Evolutionary conservation across 1,140 invertebrate species (phyloP), one percentile per base, ranked within the genome.

Genomic region (Drosophila saltans): DNA sequence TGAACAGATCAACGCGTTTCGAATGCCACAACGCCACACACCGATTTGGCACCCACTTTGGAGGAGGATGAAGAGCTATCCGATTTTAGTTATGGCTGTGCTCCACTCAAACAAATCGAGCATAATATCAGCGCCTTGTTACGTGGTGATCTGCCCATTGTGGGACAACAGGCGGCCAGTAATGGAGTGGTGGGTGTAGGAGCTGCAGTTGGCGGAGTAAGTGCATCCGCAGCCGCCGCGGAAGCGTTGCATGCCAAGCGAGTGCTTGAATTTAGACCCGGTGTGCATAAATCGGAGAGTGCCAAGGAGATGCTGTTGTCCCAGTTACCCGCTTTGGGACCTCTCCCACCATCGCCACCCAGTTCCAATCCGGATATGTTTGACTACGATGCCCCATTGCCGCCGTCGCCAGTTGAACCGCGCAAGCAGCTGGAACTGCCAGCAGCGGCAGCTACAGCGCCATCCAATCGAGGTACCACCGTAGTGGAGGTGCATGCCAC

Each of bases 271-370:
- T 92, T 92, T 78, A 84, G 91, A 55, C 90, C 91, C 11, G 94
- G 95, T 69, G 95, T 95, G 76, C 95, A 95, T 77, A 95, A 95
- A 82, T 95, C 95, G 2, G 94, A 94, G 69, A 95, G 95, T 84
- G 94, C 94, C 40, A 95, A 95, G 90, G 95, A 95, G 81, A 95
- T 95, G 93, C 91, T 94, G 52, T 92, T 95, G 21, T 94, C 94
- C 52, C 93, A 92, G 67, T 80, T 74, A 52, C 67, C 81, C n/a
- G 73, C 69, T 26, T 85, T 92, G 66, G 93, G 61, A 68, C 93
- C 85, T 75, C 84, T 89, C 90, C 93, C 76, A 68, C 92, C 78
- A 70, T 93, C 80, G 61, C 93, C 67, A 67, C 92, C 76, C 1
- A 84, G 79, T 58, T 91, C 91, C 8, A 92, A 92, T 80, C 90